Conservation (phyloP, 2,113 vertebrate genomes). For the Phalacrocorax carbo region DNA sequence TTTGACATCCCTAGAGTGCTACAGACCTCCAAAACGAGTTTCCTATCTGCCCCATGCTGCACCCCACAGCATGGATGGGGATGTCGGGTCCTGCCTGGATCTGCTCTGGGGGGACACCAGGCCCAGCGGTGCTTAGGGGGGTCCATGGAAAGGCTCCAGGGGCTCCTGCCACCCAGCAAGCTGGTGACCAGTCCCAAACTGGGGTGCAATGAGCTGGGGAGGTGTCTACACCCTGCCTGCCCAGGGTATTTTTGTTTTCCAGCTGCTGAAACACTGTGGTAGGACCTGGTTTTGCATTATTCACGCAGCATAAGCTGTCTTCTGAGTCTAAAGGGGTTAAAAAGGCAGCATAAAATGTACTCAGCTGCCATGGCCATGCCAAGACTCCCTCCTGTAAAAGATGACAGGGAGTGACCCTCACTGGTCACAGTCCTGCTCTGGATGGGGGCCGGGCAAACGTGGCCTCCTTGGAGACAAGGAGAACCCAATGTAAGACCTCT, state of each 20-base stretch:
- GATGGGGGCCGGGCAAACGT: accelerated
- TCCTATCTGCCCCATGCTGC: not conserved
- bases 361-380: not conserved
- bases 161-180: not conserved
- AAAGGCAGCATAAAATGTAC: not conserved
- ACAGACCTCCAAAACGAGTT: not conserved
- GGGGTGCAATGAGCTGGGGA: not conserved
- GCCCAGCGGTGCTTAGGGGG: not conserved
- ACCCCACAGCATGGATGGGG: too few species aligned
- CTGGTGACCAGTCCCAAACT: not conserved
- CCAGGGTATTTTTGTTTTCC: not conserved
- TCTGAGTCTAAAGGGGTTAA: not conserved
- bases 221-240: not conserved
- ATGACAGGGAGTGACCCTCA: not conserved
- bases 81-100: not conserved
- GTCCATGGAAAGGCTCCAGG: not conserved
- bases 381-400: not conserved
- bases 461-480: not conserved
- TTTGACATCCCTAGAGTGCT: not conserved
- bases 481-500: not conserved
- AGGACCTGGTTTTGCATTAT: not conserved
- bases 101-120: not conserved
- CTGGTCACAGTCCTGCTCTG: not conserved
- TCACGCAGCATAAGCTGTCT: not conserved
- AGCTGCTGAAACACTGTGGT: not conserved